Evolutionary conservation across 2,797 vertebrate genomes (phyloP), one percentile per base, ranked within the genome.

Genomic region (Pseudochromis fuscus): DNA sequence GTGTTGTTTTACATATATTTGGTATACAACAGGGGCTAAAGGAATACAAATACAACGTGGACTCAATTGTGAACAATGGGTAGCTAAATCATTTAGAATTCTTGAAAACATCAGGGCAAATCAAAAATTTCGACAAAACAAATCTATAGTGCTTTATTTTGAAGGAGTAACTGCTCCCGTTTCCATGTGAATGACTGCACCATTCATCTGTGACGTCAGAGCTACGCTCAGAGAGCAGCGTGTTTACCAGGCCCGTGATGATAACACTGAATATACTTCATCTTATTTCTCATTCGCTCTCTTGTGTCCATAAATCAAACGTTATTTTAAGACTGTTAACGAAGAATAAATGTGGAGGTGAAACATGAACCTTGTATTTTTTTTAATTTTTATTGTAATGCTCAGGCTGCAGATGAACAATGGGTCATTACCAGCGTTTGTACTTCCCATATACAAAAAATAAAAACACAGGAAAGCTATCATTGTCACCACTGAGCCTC

Each of bases 131-230:
- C n/a, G n/a, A n/a, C n/a, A n/a, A n/a, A n/a, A n/a, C n/a, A n/a
- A n/a, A n/a, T n/a, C n/a, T n/a, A n/a, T 0, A 1, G 0, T 23
- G 5, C 46, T 66, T 78, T 85, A 87, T 75, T 82, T 60, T 81
- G 79, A 78, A 87, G 56, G 30, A 2, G 0, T 0, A 0, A 0
- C 5, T 4, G 1, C 4, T 18, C 8, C 7, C 2, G 15, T 28
- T 89, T 88, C 88, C 86, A 76, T 51, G 0, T 30, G 2, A 0
- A 8, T 38, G 16, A 60, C 13, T 64, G 80, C 30, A 27, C 68
- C 66, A 38, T 83, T 84, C 83, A 85, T 74, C 67, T 88, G 49
- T 90, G 87, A 93, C 92, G 92, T 93, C 91, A 89, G 58, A 85
- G 38, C 49, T 49, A 88, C 88, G 88, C 77, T 83, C 21, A 38